Percentiles rank a stretch among this genome's conserved stretches.
These are phyloP conservation scores for Neosilurus mollespiculum DNA, from an alignment of 2,797 vertebrate species.

Conservation along the genomic window DNA sequence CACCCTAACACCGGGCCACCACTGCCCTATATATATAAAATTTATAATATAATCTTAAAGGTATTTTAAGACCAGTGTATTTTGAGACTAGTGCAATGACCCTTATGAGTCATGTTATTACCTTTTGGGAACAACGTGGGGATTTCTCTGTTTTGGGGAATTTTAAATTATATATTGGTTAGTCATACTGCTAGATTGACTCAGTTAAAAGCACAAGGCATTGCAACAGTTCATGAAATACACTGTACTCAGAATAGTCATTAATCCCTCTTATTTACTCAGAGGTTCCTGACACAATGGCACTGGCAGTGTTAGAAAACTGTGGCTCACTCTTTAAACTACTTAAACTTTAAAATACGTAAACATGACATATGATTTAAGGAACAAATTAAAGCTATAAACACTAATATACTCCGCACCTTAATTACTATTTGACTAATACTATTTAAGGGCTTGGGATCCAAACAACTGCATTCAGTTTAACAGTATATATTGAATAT, in stretches of 20 bases:
- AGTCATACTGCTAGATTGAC: neutral
- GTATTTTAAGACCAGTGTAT: neutral
- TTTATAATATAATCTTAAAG: too few species aligned
- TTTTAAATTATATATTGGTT: neutral
- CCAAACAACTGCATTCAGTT: neutral
- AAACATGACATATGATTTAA: neutral
- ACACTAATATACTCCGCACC: neutral
- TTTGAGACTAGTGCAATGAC: neutral
- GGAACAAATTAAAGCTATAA: neutral
- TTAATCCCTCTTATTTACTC: constrained; percentile 70
- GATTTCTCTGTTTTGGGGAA: neutral
- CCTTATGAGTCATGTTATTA: neutral
- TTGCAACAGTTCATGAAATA: constrained; percentile 30
- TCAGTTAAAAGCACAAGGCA: constrained; percentile 24
- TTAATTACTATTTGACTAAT: neutral
- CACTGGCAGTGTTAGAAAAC: constrained; percentile 23
- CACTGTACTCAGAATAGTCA: constrained; percentile 64
- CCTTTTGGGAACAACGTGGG: neutral
- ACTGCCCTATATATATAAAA: too few species aligned
- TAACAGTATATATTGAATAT: neutral
- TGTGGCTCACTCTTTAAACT: constrained; percentile 14
- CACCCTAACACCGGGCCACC: too few species aligned
- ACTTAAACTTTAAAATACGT: neutral
- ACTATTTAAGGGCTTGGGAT: neutral
- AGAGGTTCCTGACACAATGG: constrained; percentile 44